Base-by-base conservation (phyloP, 2,888 invertebrate species). In the Pollenia labialis region DNA sequence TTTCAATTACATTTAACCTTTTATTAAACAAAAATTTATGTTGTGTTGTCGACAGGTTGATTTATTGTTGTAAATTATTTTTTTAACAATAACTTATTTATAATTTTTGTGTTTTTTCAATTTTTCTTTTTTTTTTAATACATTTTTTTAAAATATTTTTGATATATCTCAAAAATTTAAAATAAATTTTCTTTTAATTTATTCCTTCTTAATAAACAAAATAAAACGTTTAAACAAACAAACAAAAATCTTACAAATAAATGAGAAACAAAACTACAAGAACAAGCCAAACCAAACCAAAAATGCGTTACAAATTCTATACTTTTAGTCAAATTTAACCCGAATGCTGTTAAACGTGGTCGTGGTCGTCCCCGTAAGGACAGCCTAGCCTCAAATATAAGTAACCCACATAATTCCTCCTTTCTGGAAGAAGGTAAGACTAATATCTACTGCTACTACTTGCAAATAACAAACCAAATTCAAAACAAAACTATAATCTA, bases 381-480 rank as follows among this genome's bases (percentile, higher is more conserved):
- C 90, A 94, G 94, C 90, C 93, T 94, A 90, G 94, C 87, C 91
- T 94, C 93, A 93, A 94, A 93, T 92, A 91, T 92, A 91, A 93
- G 93, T 92, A 93, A 93, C 84, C 94, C 93, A 90, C 96, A 96
- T 90, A 95, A 96, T 91, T 95, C 96, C 92, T 95, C 96, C 92
- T 95, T 96, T 89, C 94, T 96, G 89, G 96, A 96, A 93, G 96
- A 96, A 94, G 96, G 96, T 96, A 94, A 93, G 92, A 91, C 90
- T 89, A 88, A 89, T 88, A 89, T 72, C 72, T 88, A 88, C 83
- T 86, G 79, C 86, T 87, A 84, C 50, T 82, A 77, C 69, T 79
- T 88, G 76, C 83, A 88, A 89, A 72, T 85, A 82, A 85, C 79
- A 71, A 81, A 77, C 68, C 50, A 56, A 76, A 87, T 8, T 7